A percentile compares a stretch with the other conserved stretches of the same genome.
These are phyloP conservation scores for Catalaphyllia jardinei DNA, from an alignment of 64 coral and sea anemone species.

Conservation along the genomic window DNA sequence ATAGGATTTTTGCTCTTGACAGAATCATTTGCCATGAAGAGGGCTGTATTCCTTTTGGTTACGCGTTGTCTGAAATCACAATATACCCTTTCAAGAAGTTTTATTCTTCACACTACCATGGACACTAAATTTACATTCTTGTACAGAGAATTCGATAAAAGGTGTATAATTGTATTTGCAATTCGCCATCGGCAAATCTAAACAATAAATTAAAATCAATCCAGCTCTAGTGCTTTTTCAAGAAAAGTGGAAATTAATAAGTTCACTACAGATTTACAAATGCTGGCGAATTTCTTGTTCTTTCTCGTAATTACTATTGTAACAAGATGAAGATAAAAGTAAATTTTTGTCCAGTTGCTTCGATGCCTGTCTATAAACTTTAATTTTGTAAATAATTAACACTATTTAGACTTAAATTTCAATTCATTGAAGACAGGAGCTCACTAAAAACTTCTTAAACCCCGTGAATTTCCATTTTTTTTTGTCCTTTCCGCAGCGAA, in stretches of 20 bases:
- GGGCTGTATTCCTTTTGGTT: background rate
- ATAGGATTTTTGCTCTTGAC: background rate
- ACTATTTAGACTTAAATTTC: background rate
- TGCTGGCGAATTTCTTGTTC: background rate
- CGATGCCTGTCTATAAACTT: background rate
- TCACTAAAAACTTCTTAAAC: background rate
- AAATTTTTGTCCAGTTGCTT: background rate
- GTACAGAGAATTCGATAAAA: conserved; percentile 22
- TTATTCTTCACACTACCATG: background rate
- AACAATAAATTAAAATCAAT: conserved; percentile 58
- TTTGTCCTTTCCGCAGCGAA: background rate
- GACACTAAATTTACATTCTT: conserved; percentile 2
- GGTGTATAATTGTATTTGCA: conserved; percentile 39
- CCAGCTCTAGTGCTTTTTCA: conserved; percentile 34
- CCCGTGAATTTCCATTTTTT: background rate
- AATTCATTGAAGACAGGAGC: background rate
- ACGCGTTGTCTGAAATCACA: background rate
- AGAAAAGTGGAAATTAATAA: conserved; percentile 46
- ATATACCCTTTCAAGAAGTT: background rate
- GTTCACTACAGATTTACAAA: background rate
- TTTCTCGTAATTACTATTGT: conserved; percentile 8
- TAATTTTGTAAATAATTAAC: background rate
- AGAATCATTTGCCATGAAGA: background rate
- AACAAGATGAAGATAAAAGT: background rate
- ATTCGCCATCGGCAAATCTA: conserved; percentile 30